Conservation (phyloP, 2,888 invertebrate genomes). For the Argyresthia albistria region DNA sequence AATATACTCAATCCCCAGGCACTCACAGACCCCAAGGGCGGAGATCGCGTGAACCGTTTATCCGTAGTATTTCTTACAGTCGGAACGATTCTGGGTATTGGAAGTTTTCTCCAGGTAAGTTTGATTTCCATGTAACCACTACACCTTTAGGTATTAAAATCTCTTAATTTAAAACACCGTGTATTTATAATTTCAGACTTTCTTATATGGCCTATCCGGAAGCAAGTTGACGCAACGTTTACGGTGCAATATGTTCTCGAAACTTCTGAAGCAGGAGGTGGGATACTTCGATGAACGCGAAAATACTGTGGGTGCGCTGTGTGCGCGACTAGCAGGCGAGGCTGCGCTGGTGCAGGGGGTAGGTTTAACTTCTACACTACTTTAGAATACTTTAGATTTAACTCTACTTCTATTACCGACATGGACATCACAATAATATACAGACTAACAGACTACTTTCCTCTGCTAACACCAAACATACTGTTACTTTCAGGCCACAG, state of each 20-base stretch:
- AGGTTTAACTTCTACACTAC: no score
- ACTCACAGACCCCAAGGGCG: constrained; percentile 62
- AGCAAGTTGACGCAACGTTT: constrained; percentile 84
- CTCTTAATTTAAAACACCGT: no score
- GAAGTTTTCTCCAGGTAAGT: constrained; percentile 79
- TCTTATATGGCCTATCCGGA: constrained; percentile 83
- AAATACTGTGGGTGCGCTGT: constrained; percentile 83
- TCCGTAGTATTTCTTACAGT: constrained; percentile 77
- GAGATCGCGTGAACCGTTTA: constrained; percentile 49
- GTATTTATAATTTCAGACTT: constrained; percentile 36
- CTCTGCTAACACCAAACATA: no score
- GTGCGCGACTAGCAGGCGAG: constrained; percentile 82
- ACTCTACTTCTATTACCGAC: no score
- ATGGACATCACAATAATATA: no score
- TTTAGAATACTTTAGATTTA: no score
- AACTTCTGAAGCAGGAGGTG: constrained; percentile 81
- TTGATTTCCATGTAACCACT: background rate
- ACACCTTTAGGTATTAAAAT: no score
- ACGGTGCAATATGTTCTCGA: constrained; percentile 75
- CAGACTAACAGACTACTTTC: no score
- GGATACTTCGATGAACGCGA: constrained; percentile 81
- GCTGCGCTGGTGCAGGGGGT: constrained; percentile 87
- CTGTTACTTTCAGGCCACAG: constrained; percentile 75
- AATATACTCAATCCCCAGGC: constrained; percentile 25
- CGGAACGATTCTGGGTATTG: constrained; percentile 75